Percentiles rank a stretch among this genome's conserved stretches.
These are phyloP conservation scores for Netelia melanura DNA, from an alignment of 2,888 invertebrate genomes.

Conservation along the genomic window DNA sequence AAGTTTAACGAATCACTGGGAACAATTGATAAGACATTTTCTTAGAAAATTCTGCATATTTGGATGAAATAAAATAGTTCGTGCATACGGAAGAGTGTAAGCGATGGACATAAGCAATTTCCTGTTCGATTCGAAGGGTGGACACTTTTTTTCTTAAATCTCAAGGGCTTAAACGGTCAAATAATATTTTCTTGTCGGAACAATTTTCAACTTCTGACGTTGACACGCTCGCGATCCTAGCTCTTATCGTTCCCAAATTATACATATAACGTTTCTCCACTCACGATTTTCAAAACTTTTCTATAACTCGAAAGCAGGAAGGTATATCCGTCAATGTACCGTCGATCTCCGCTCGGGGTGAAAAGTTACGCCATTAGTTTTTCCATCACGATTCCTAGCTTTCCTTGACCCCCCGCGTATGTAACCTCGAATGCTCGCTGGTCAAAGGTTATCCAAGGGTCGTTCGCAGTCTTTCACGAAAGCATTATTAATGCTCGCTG, in stretches of 20 bases:
- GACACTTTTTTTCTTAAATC: neutral
- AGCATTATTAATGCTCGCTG: neutral
- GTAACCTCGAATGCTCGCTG: neutral
- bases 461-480: neutral
- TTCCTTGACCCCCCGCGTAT: neutral
- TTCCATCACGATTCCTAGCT: constrained; percentile 28
- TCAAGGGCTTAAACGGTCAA: neutral
- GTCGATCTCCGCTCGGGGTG: constrained; percentile 1
- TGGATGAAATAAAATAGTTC: too few relatives aligned
- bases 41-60: too few relatives aligned
- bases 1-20: too few relatives aligned
- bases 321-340: constrained; percentile 53
- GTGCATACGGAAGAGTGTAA: too few relatives aligned
- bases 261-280: neutral
- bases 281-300: constrained; percentile 40
- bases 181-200: constrained; percentile 38
- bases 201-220: constrained; percentile 19
- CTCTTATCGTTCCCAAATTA: neutral
- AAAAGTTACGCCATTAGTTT: constrained; percentile 50
- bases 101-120: too few relatives aligned
- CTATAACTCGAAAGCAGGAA: constrained; percentile 18
- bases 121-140: too few relatives aligned
- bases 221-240: constrained; percentile 5
- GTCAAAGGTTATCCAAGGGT: neutral
- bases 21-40: too few relatives aligned